Conservation (phyloP, 2,888 invertebrate genomes). For the Linnaemya tessellans region DNA sequence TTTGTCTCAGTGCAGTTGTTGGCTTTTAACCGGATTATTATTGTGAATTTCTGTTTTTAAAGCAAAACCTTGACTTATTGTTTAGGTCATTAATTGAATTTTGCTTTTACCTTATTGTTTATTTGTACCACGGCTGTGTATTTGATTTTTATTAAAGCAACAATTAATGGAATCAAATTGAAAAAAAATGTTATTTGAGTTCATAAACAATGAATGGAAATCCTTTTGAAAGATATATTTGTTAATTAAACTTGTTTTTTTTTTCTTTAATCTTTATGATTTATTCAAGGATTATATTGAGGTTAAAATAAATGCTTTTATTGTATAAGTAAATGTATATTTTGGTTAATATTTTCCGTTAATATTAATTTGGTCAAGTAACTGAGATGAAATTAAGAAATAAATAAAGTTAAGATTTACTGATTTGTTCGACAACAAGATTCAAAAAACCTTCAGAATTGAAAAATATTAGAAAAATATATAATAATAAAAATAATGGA, state of each 20-base stretch:
- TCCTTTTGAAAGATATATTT: constrained; percentile 24
- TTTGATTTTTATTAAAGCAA: constrained; percentile 1
- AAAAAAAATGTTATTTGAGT: not conserved
- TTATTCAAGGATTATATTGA: constrained; percentile 41
- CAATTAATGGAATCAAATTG: constrained; percentile 4
- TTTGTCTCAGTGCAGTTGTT: constrained; percentile 30
- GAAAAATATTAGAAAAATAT: no score
- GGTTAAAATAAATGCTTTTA: constrained; percentile 19
- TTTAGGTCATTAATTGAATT: constrained; percentile 40
- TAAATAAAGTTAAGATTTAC: not conserved
- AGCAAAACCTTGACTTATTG: constrained; percentile 50
- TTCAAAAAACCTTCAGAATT: not conserved
- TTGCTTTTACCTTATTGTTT: constrained; percentile 5
- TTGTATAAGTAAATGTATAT: not conserved
- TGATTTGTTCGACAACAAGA: not conserved
- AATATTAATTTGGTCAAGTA: not conserved
- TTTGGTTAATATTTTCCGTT: not conserved
- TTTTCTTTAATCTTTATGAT: constrained; percentile 1
- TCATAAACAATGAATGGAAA: constrained; percentile 13
- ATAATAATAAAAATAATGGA: no score
- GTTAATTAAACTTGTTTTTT: not conserved
- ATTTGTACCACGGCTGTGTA: not conserved
- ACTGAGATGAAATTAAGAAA: not conserved
- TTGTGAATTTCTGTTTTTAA: not conserved
- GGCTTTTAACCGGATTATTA: constrained; percentile 1